These are phyloP conservation scores for Emydura subglobosa DNA, from an alignment of 2,113 vertebrate species.

Conservation along the genomic window DNA sequence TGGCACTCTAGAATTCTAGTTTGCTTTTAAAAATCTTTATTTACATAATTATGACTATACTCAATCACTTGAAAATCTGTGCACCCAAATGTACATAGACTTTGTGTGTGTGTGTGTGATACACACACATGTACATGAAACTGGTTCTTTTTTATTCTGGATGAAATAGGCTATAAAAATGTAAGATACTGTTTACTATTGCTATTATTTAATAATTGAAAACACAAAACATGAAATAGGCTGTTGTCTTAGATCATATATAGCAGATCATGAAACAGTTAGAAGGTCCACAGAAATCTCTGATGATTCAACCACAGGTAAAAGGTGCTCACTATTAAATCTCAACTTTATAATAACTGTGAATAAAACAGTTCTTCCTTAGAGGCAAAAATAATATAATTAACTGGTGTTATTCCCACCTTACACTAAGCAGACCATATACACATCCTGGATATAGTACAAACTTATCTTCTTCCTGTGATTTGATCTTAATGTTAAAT, in stretches of 20 bases:
- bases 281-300: conserved; percentile 24
- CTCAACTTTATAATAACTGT: background rate
- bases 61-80: background rate
- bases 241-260: conserved; percentile 50
- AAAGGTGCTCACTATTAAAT: conserved; percentile 12
- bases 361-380: background rate
- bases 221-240: conserved; percentile 37
- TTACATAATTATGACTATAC: background rate
- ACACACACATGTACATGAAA: conserved; percentile 22
- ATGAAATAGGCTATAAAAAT: conserved; percentile 56
- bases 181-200: conserved; percentile 49
- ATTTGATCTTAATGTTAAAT: background rate
- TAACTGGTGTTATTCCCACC: background rate
- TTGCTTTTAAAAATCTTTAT: conserved; percentile 38
- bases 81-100: conserved; percentile 6
- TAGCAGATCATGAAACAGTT: background rate
- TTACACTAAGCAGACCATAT: background rate
- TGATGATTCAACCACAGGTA: conserved; percentile 19
- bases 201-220: conserved; percentile 41
- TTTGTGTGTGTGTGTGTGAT: background rate
- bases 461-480: background rate
- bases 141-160: conserved; percentile 44
- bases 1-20: conserved; percentile 13
- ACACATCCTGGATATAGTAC: background rate
- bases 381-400: background rate